Conservation (phyloP, 2,113 vertebrate genomes). For the Scolopax mira region DNA sequence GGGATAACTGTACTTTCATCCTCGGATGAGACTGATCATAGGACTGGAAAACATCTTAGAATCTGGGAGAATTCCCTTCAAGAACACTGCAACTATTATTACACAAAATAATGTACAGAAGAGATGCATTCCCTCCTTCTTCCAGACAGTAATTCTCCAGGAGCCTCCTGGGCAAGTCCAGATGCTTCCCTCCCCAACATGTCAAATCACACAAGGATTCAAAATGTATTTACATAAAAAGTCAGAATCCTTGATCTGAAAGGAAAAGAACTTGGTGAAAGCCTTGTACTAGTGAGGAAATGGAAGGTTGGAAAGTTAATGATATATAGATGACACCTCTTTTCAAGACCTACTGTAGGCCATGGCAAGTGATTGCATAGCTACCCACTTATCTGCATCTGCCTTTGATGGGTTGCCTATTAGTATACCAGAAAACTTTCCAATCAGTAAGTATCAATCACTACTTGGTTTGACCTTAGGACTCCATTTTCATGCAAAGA, state of each 20-base stretch:
- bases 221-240: background rate
- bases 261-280: background rate
- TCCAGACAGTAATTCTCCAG: background rate
- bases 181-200: background rate
- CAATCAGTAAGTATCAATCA: background rate
- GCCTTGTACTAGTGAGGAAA: background rate
- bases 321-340: background rate
- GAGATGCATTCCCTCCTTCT: background rate
- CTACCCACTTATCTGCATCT: background rate
- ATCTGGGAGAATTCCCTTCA: background rate
- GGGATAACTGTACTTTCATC: background rate
- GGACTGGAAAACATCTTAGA: background rate
- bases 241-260: background rate
- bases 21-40: background rate
- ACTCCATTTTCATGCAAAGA: background rate
- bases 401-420: background rate
- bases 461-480: background rate
- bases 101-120: background rate
- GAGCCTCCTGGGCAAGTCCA: background rate
- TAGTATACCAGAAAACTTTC: background rate
- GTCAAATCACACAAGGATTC: background rate
- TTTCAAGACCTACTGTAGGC: background rate
- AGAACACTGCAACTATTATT: background rate
- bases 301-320: background rate
- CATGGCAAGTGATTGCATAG: background rate